These are phyloP conservation scores for Netelia virgata DNA, from an alignment of 2,888 invertebrate genomes.

Conservation along the genomic window DNA sequence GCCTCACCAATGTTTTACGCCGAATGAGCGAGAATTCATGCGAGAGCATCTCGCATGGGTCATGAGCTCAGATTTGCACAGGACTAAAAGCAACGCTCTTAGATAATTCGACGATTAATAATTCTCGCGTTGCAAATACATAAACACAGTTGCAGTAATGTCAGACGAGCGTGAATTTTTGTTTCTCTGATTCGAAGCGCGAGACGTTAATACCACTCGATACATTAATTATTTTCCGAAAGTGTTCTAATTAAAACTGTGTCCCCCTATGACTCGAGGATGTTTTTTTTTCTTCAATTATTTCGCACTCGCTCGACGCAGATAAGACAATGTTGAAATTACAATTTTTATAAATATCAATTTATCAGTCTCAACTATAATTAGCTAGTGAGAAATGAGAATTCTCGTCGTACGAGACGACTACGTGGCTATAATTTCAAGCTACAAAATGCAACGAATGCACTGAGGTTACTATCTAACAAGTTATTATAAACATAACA, in stretches of 20 bases:
- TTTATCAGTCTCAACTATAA: slow-evolving; percentile 26
- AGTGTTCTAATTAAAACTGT: slow-evolving; percentile 50
- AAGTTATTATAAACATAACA: slow-evolving; percentile 6
- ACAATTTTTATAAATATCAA: neutral
- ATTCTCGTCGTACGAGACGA: slow-evolving; percentile 9
- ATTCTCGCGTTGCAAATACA: slow-evolving; percentile 59
- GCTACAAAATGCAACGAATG: slow-evolving; percentile 22
- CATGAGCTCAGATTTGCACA: slow-evolving; percentile 79
- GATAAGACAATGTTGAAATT: slow-evolving; percentile 58
- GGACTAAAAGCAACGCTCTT: slow-evolving; percentile 76
- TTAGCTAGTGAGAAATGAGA: neutral
- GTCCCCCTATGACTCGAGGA: slow-evolving; percentile 16
- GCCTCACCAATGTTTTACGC: slow-evolving; percentile 35
- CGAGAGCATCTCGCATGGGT: slow-evolving; percentile 66
- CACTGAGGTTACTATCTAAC: slow-evolving; percentile 2
- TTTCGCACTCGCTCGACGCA: slow-evolving; percentile 38
- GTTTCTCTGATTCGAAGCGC: slow-evolving; percentile 35
- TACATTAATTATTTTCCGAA: slow-evolving; percentile 66
- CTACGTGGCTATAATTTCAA: slow-evolving; percentile 5
- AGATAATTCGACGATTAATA: slow-evolving; percentile 70
- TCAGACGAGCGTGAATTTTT: slow-evolving; percentile 23
- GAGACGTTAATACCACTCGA: slow-evolving; percentile 15
- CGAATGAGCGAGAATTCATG: slow-evolving; percentile 51
- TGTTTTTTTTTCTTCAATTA: slow-evolving; percentile 45
- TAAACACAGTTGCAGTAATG: slow-evolving; percentile 4